Percentiles rank a stretch among this genome's conserved stretches.
Evolutionary conservation across 2,888 invertebrate species (phyloP).

Genomic region (Lasioglossum calceatum): DNA sequence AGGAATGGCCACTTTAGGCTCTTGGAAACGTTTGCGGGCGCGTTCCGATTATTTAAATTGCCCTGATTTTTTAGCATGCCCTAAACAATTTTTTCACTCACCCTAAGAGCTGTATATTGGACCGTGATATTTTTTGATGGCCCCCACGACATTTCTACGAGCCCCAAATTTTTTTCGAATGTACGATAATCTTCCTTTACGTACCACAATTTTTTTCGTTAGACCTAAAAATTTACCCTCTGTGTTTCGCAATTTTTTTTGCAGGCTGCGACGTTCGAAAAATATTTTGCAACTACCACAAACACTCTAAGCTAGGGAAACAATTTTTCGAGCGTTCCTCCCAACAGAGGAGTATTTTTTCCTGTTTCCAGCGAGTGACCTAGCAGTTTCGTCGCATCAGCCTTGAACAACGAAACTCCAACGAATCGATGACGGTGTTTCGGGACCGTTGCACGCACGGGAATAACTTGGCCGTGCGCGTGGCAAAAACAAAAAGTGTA

Average conservation of each 20-base stretch:
- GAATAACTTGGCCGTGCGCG: neutral
- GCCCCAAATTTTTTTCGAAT: no score
- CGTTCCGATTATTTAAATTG: neutral
- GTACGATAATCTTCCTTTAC: neutral
- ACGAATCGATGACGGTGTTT: slow-evolving; percentile 14
- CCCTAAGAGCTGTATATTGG: neutral
- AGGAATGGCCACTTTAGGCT: neutral
- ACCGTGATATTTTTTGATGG: no score
- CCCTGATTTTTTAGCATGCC: neutral
- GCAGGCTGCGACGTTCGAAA: neutral
- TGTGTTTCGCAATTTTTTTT: neutral
- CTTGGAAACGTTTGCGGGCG: neutral
- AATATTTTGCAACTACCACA: neutral
- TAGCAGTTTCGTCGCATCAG: neutral
- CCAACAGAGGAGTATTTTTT: neutral
- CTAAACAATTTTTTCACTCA: no score
- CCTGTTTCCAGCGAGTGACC: neutral
- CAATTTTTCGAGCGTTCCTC: neutral
- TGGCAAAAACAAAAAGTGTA: neutral
- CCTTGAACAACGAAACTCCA: neutral
- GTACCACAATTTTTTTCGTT: neutral
- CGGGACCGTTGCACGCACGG: slow-evolving; percentile 10
- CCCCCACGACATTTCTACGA: neutral
- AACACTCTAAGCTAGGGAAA: neutral
- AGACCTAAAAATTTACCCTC: no score